Percentiles rank a stretch among this genome's conserved stretches.
Conservation (phyloP, 1,140 invertebrate species). For the Phymastichus coffea region DNA sequence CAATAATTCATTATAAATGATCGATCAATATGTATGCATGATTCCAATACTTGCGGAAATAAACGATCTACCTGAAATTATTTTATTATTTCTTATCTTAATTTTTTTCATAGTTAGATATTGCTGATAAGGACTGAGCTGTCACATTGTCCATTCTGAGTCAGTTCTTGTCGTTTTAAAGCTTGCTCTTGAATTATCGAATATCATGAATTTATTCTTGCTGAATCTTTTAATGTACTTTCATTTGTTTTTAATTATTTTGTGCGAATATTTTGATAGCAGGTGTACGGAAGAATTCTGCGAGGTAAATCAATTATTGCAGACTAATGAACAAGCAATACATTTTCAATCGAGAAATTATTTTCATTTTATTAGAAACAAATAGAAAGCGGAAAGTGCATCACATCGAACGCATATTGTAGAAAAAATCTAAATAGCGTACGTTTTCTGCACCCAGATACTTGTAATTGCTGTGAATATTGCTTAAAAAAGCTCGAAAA, state of each 20-base stretch:
- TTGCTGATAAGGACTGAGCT: not conserved
- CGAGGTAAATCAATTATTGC: too few species aligned
- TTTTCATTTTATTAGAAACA: too few species aligned
- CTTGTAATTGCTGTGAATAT: constrained; percentile 63
- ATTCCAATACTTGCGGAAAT: too few species aligned
- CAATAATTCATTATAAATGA: too few species aligned
- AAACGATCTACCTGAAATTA: too few species aligned
- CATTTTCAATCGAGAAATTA: too few species aligned
- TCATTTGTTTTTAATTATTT: not conserved
- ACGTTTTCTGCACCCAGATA: constrained; percentile 54
- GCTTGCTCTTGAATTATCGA: too few species aligned
- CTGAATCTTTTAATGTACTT: not conserved
- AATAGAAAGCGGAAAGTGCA: constrained; percentile 39
- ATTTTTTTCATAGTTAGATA: not conserved
- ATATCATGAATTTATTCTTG: not conserved
- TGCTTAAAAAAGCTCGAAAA: constrained; percentile 55
- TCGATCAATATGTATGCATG: too few species aligned
- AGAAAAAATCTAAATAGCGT: constrained; percentile 51
- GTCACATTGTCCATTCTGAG: too few species aligned
- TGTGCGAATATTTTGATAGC: not conserved
- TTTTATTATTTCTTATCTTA: not conserved
- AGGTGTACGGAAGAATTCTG: not conserved
- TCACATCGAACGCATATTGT: constrained; percentile 49
- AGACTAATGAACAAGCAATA: too few species aligned
- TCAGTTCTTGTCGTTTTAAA: too few species aligned